Evolutionary conservation across 2,113 vertebrate species (phyloP), one percentile per base, ranked within the genome.

Genomic region (Aegypius monachus): DNA sequence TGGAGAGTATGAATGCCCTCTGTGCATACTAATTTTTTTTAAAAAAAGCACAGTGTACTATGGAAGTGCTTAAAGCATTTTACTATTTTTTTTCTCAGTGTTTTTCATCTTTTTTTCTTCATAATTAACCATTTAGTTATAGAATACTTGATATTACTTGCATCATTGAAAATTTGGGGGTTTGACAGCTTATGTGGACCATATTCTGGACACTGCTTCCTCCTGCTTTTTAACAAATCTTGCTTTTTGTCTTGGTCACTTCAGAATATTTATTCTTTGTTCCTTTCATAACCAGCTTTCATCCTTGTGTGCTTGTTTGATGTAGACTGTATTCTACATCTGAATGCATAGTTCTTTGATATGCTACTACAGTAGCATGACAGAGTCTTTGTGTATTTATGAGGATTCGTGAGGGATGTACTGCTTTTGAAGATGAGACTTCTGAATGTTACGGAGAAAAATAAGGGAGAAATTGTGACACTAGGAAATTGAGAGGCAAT

Each of bases 161-260:
- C 22, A 26, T 56, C 27, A 34, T 1, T 63, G 25, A 61, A 59
- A 81, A 34, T n/a, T 2, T 16, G 12, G 26, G 6, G 5, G 0
- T 59, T 61, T 47, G 50, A 17, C 27, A 59, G 34, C 5, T 61
- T 73, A 22, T n/a, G 26, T 52, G 25, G 55, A 36, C 4, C 10
- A 4, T 47, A 42, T 31, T 73, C 13, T 47, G 29, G 13, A 47
- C 21, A 68, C 7, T 52, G 8, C 11, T 59, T 63, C 27, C 34
- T 81, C 55, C 47, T 17, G 25, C 6, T 81, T 88, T 86, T 50
- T 59, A 68, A 59, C 1, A 68, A 31, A 52, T 52, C 29, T 38
- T 77, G 3, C 0, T 22, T 91, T 71, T 84, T n/a, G 6, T 48
- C 48, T 53, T 43, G 5, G 3, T 63, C 48, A 13, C 9, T 77